A percentile compares a stretch with the other conserved stretches of the same genome.
Evolutionary conservation across 2,888 invertebrate genomes (phyloP).

Genomic region (Megalurothrips usitatus): DNA sequence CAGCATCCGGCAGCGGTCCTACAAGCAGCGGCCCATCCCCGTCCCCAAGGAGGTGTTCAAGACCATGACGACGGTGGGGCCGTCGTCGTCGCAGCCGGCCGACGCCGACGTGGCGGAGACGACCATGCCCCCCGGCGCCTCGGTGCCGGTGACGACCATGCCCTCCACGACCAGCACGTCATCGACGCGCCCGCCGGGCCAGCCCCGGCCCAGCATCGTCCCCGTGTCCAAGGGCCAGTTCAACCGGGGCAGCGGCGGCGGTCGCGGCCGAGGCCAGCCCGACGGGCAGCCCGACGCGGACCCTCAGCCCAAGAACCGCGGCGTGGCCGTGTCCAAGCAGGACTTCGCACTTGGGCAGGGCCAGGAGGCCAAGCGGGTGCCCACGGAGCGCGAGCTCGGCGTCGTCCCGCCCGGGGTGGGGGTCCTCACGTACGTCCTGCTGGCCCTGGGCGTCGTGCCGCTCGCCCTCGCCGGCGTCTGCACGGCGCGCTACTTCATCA

Average conservation of each 20-base stretch:
- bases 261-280: not conserved
- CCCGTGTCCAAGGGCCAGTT: not conserved
- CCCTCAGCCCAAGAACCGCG: not conserved
- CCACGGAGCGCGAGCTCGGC: slow-evolving; percentile 21
- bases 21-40: slow-evolving; percentile 33
- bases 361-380: slow-evolving; percentile 13
- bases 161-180: not conserved
- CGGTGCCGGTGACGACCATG: not conserved
- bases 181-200: not conserved
- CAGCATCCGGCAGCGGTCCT: slow-evolving; percentile 34
- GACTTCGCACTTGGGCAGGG: slow-evolving; percentile 3
- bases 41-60: slow-evolving; percentile 36
- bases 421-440: slow-evolving; percentile 47
- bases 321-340: slow-evolving; percentile 20
- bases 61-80: slow-evolving; percentile 34
- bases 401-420: slow-evolving; percentile 38
- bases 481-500: slow-evolving; percentile 37
- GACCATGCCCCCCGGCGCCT: not conserved
- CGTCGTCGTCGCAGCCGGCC: slow-evolving; percentile 35
- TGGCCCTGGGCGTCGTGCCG: slow-evolving; percentile 48
- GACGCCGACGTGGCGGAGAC: slow-evolving; percentile 30
- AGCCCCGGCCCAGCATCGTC: not conserved
- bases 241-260: not conserved
- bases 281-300: not conserved
- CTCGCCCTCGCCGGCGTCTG: slow-evolving; percentile 45